These are phyloP conservation scores for Morpho helenor DNA, from an alignment of 2,888 invertebrate genomes.

Conservation along the genomic window DNA sequence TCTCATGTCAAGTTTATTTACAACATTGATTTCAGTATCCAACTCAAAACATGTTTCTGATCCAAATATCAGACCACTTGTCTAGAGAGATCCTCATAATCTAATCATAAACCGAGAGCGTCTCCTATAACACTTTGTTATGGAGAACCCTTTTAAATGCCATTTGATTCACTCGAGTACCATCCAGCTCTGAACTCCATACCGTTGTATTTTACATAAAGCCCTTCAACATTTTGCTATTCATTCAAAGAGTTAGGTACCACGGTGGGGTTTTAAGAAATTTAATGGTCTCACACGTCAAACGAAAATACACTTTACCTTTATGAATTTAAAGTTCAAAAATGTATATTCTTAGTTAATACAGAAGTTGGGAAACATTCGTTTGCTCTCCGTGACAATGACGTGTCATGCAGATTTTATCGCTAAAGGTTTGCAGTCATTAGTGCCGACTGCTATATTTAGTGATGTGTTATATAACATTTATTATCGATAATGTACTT, in stretches of 20 bases:
- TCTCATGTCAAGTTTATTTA: too few species aligned
- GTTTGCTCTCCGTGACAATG: conserved; percentile 48
- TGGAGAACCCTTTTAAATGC: conserved; percentile 3
- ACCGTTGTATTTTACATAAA: conserved; percentile 10
- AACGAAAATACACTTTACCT: conserved; percentile 1
- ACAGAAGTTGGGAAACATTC: conserved; percentile 30
- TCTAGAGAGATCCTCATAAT: neutral
- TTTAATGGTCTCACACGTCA: conserved; percentile 13
- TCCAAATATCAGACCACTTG: too few species aligned
- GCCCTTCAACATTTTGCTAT: conserved; percentile 17
- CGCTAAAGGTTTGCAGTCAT: conserved; percentile 50
- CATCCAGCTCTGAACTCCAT: conserved; percentile 5
- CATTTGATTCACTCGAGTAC: conserved; percentile 13
- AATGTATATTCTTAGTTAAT: conserved; percentile 3
- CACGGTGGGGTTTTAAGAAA: conserved; percentile 9
- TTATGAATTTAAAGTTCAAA: conserved; percentile 4
- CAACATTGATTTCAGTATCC: too few species aligned
- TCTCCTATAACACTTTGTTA: neutral
- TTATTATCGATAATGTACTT: conserved; percentile 2
- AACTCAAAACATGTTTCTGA: too few species aligned
- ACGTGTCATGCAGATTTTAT: conserved; percentile 56
- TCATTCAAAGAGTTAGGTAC: conserved; percentile 14
- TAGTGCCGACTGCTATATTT: conserved; percentile 29
- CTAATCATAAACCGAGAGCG: conserved; percentile 1
- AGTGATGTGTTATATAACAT: conserved; percentile 25